Base-by-base conservation (phyloP, 92 coral and sea anemone species). In the Porites divaricata region DNA sequence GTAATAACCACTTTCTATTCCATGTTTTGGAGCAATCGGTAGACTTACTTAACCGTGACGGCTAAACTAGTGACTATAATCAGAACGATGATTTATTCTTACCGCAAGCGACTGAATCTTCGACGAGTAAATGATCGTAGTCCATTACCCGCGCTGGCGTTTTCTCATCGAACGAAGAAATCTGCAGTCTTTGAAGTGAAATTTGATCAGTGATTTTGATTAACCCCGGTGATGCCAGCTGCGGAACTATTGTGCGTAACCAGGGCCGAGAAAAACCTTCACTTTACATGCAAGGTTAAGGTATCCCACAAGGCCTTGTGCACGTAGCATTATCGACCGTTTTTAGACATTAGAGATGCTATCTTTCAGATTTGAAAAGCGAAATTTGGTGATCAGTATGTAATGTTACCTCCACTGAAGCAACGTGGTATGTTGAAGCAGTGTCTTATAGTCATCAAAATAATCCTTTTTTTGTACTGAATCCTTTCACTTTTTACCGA, bases 221-320 rank as follows among this genome's bases (percentile, higher is more conserved):
- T 61, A 82, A 72, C 70, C 3, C 45, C 45, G 45, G 86, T 72
- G 71, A 26, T 66, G 66, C 51, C 73, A 72, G 48, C 61, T 23
- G 21, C 23, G 72, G 15, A 13, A 9, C 59, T 54, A 25, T 9
- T 71, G 63, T 82, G 61, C 86, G 79, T 62, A 82, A 73, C 86
- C 22, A 10, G 17, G 56, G 35, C 14, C 52, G 28, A 51, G 20
- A 67, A 50, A 21, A 19, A 45, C 11, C 23, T 45, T 82, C 50
- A 63, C 17, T 53, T 49, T 22, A 72, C 62, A 71, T 69, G 20
- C 7, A 25, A 45, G 52, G 19, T 77, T 45, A 14, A 51, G 52
- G 25, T 82, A 73, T 72, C 79, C 86, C 86, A 63, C 1, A 4
- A 62, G 79, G 63, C 63, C 2, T 72, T 82, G 20, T 41, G 86